A percentile compares a stretch with the other conserved stretches of the same genome.
Evolutionary conservation across 1,140 invertebrate species (phyloP).

Genomic region (Panulirus ornatus): DNA sequence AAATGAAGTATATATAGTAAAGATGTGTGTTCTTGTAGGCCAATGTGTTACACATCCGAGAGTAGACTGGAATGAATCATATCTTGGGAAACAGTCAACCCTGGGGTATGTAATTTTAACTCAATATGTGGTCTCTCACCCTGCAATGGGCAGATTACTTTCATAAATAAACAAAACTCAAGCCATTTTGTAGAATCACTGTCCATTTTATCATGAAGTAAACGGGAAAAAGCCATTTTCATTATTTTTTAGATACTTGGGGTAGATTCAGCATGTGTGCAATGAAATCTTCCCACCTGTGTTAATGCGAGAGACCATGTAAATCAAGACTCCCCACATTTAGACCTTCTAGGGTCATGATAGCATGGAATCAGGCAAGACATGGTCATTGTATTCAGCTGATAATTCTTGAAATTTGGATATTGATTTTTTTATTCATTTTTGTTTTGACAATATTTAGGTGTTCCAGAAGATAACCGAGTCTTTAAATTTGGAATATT

Average conservation of each 20-base stretch:
- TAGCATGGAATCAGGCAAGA: slow-evolving; percentile 42
- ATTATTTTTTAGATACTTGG: slow-evolving; percentile 24
- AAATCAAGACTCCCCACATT: slow-evolving; percentile 66
- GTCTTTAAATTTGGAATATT: neutral
- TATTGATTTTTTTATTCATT: slow-evolving; percentile 6
- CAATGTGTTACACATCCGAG: slow-evolving; percentile 60
- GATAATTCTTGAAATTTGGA: slow-evolving; percentile 19
- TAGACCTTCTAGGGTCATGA: slow-evolving; percentile 27
- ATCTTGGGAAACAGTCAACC: slow-evolving; percentile 52
- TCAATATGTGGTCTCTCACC: slow-evolving; percentile 66
- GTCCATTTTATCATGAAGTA: slow-evolving; percentile 62
- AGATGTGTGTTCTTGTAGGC: slow-evolving; percentile 70
- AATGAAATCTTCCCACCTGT: slow-evolving; percentile 29
- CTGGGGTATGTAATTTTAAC: slow-evolving; percentile 55
- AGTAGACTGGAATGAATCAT: slow-evolving; percentile 37
- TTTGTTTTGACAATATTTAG: no score
- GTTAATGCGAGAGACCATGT: slow-evolving; percentile 68
- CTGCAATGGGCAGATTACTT: slow-evolving; percentile 51
- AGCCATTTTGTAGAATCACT: slow-evolving; percentile 45
- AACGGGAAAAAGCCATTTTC: neutral
- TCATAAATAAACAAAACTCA: slow-evolving; percentile 20
- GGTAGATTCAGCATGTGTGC: slow-evolving; percentile 20
- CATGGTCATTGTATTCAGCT: slow-evolving; percentile 55
- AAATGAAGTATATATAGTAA: slow-evolving; percentile 60
- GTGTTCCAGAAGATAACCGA: no score